Evolutionary conservation across 2,113 vertebrate species (phyloP), one percentile per base, ranked within the genome.

Genomic region (Myotis davidii): DNA sequence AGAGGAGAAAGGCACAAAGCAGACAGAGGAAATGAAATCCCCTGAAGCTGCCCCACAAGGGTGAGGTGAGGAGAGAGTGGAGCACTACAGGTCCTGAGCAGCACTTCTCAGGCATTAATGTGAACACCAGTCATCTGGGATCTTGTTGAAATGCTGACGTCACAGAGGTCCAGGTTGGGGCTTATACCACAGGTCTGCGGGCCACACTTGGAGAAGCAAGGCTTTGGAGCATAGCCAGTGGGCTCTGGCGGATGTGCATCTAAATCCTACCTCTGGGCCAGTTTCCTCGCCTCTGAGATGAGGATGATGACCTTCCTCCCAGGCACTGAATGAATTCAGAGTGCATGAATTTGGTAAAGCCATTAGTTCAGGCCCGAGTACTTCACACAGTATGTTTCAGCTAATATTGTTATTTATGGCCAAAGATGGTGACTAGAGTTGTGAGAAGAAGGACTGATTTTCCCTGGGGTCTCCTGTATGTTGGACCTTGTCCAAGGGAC

Each of bases 171-270:
- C 23, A 9, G 10, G 29, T 11, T 8, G 74, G 18, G 27, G 59
- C 54, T 4, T n/a, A 8, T 20, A 29, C 21, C 67, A 11, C 54
- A 34, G 70, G 37, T 17, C 74, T 34, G 12, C 0, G 37, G 74
- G 21, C 50, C 93, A 69, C 9, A 23, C 16, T 56, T 12, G 9
- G 6, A 42, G 25, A 88, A 83, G 37, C 52, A 5, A 67, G 29
- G 17, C 23, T 54, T 29, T 59, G 52, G 32, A 64, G 4, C 0
- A 1, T 1, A 0, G 37, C 25, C 70, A 12, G 37, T 2, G 48
- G 67, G 52, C 21, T 52, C 54, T 72, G 42, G 13, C 0, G 17
- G 76, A 16, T 1, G 0, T 6, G 13, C 27, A 9, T 21, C 54
- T 52, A 48, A 42, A 37, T 11, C 27, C 52, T 67, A 6, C 73